Evolutionary conservation across 2,888 invertebrate species (phyloP).

Genomic region (Meandrusa payeni): DNA sequence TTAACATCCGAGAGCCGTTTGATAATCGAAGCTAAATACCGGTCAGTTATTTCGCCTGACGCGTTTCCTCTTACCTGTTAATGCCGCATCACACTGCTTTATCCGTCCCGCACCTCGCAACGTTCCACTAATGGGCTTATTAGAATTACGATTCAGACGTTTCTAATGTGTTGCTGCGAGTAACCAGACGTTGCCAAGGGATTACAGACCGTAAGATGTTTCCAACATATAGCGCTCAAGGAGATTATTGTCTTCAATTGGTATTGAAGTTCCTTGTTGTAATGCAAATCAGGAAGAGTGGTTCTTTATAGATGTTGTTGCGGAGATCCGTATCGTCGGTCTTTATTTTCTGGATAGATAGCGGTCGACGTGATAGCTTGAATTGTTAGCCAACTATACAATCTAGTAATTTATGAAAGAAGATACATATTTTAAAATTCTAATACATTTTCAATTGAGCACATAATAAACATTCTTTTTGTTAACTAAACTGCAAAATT

Average conservation of each 20-base stretch:
- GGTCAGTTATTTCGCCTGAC: constrained; percentile 17
- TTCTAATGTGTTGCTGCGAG: constrained; percentile 29
- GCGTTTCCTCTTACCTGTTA: constrained; percentile 28
- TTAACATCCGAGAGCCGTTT: constrained; percentile 11
- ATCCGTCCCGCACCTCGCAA: constrained; percentile 26
- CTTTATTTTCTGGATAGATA: not conserved
- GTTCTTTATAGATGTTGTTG: constrained; percentile 8
- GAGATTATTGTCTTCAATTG: constrained; percentile 21
- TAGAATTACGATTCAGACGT: constrained; percentile 36
- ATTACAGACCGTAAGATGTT: constrained; percentile 24
- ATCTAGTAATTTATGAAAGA: no score
- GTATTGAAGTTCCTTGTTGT: constrained; percentile 1
- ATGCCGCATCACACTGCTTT: constrained; percentile 27
- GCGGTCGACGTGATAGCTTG: not conserved
- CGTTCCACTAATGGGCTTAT: constrained; percentile 33
- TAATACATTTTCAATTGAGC: no score
- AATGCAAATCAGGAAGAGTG: constrained; percentile 7
- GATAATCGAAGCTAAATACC: constrained; percentile 12
- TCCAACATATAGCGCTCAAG: constrained; percentile 23
- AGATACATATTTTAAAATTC: no score
- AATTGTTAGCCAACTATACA: not conserved
- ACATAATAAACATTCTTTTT: no score
- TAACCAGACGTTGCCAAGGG: constrained; percentile 7
- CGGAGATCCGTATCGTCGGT: constrained; percentile 4
- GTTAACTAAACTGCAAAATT: no score